Evolutionary conservation across 2,888 invertebrate species (phyloP).

Genomic region (Cylindroiulus punctatus): DNA sequence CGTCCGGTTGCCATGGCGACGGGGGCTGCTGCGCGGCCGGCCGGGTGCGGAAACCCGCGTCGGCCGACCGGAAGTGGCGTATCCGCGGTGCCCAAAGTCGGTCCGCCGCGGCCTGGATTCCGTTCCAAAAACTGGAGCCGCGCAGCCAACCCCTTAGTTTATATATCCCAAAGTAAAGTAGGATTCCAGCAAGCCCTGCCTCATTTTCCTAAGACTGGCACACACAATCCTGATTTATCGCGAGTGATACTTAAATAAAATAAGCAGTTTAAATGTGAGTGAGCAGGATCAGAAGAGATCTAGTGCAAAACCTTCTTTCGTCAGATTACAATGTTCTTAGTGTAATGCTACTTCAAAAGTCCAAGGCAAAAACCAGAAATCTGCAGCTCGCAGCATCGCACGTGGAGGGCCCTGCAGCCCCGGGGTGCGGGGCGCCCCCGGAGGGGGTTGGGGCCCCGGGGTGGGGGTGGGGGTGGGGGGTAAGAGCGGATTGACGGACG

Average conservation of each 20-base stretch:
- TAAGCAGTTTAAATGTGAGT: constrained; percentile 59
- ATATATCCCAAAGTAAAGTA: constrained; percentile 52
- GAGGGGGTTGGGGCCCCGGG: background rate
- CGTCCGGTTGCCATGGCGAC: background rate
- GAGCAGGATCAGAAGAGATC: constrained; percentile 58
- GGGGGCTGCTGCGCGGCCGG: background rate
- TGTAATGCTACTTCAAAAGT: constrained; percentile 56
- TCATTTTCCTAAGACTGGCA: constrained; percentile 58
- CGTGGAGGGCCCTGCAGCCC: background rate
- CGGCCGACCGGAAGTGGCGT: background rate
- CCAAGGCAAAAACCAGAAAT: constrained; percentile 52
- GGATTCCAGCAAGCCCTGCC: constrained; percentile 52
- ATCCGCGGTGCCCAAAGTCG: background rate
- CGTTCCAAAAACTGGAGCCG: constrained; percentile 38
- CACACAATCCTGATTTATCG: constrained; percentile 59
- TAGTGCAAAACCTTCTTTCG: constrained; percentile 57
- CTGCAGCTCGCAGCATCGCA: constrained; percentile 5
- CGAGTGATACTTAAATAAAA: constrained; percentile 59
- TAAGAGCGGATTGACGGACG: constrained; percentile 3
- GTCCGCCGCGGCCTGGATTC: background rate
- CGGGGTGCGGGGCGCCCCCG: background rate
- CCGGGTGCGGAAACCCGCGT: background rate
- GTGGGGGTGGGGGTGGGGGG: background rate
- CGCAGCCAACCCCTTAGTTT: constrained; percentile 50
- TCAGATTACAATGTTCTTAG: constrained; percentile 59